These are phyloP conservation scores for Nysson spinosus DNA, from an alignment of 2,888 invertebrate genomes.

Conservation along the genomic window DNA sequence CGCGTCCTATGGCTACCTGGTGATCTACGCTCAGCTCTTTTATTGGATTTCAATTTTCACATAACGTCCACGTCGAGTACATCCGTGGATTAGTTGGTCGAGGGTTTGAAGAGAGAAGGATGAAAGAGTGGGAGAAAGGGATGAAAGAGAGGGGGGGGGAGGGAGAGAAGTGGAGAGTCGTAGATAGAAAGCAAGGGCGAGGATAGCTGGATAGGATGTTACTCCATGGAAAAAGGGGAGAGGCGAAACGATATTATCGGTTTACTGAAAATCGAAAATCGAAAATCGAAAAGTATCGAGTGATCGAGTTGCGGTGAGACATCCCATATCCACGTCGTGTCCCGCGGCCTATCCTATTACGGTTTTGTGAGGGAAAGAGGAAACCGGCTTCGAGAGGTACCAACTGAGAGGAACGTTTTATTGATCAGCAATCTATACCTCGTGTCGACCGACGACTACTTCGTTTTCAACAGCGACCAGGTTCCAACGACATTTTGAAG, in stretches of 20 bases:
- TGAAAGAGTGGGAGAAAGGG: not conserved
- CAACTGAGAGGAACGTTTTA: slow-evolving; percentile 29
- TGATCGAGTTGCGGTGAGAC: slow-evolving; percentile 53
- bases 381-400: not conserved
- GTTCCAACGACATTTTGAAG: slow-evolving; percentile 24
- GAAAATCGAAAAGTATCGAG: slow-evolving; percentile 61
- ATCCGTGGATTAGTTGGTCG: slow-evolving; percentile 45
- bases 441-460: not conserved
- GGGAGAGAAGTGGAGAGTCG: slow-evolving; percentile 12
- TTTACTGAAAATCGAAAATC: slow-evolving; percentile 63
- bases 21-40: slow-evolving; percentile 16
- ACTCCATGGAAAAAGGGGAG: slow-evolving; percentile 8
- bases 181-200: slow-evolving; percentile 3
- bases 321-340: slow-evolving; percentile 17
- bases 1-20: slow-evolving; percentile 5
- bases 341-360: slow-evolving; percentile 44
- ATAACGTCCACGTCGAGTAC: slow-evolving; percentile 36
- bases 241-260: slow-evolving; percentile 56
- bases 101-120: not conserved
- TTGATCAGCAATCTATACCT: slow-evolving; percentile 43
- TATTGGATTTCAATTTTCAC: slow-evolving; percentile 58
- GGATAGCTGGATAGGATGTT: slow-evolving; percentile 18
- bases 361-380: slow-evolving; percentile 3
- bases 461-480: slow-evolving; percentile 20
- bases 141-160: not conserved